Conservation (phyloP, 1,140 invertebrate genomes). For the Lordiphosa clarofinis region DNA sequence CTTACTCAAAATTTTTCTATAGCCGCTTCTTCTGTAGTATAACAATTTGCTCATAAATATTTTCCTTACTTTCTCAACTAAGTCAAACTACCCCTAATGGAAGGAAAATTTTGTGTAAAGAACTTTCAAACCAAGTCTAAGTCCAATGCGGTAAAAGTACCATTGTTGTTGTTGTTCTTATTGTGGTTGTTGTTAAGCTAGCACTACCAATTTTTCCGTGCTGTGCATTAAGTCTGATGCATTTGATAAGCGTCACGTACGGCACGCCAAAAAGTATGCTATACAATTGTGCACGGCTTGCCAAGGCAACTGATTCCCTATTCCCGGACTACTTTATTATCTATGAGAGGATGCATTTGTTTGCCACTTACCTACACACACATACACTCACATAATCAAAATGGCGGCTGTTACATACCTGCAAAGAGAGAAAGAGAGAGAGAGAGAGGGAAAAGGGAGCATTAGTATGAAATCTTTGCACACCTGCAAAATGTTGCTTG, state of each 20-base stretch:
- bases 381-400: conserved; percentile 35
- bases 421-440: conserved; percentile 39
- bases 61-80: too few relatives aligned
- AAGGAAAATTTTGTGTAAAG: not conserved
- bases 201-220: conserved; percentile 29
- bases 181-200: conserved; percentile 15
- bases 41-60: too few relatives aligned
- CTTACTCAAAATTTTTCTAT: too few relatives aligned
- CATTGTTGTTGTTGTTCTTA: conserved; percentile 21
- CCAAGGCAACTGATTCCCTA: conserved; percentile 13
- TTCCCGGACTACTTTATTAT: conserved; percentile 64
- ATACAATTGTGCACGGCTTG: conserved; percentile 33
- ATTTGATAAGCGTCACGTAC: conserved; percentile 75
- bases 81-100: conserved; percentile 5
- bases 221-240: conserved; percentile 53
- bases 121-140: conserved; percentile 24
- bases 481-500: conserved; percentile 23
- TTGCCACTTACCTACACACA: conserved; percentile 53
- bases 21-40: too few relatives aligned
- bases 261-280: conserved; percentile 53
- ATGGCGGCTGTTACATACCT: conserved; percentile 61
- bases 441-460: conserved; percentile 31
- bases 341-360: conserved; percentile 59
- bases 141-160: conserved; percentile 19
- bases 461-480: conserved; percentile 60